Percentiles rank a stretch among this genome's conserved stretches.
phyloP scores from a whole-genome alignment of 2,113 vertebrate species.

The Nerophis ophidion region DNA sequence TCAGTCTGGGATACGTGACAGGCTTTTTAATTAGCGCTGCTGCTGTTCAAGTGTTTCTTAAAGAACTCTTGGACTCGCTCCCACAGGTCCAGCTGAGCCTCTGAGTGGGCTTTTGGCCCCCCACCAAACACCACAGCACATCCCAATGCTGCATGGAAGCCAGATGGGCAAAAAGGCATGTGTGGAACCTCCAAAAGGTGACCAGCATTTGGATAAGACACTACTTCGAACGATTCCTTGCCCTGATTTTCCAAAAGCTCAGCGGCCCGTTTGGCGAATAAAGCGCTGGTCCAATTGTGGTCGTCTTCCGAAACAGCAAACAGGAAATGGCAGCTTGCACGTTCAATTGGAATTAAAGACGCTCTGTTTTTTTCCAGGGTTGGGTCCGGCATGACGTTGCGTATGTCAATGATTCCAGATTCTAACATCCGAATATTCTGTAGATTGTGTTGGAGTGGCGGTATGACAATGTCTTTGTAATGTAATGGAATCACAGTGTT shows the following conservation, averaged over 20 bases:
- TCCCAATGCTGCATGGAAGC: constrained; percentile 64
- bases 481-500: constrained; percentile 67
- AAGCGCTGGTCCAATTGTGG: constrained; percentile 81
- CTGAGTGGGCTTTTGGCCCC: constrained; percentile 74
- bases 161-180: constrained; percentile 75
- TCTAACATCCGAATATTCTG: constrained; percentile 48
- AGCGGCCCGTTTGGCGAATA: constrained; percentile 70
- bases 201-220: constrained; percentile 80
- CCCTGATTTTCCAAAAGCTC: constrained; percentile 69
- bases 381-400: constrained; percentile 63
- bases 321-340: constrained; percentile 76
- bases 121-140: constrained; percentile 77
- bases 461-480: constrained; percentile 66
- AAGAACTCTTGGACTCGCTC: constrained; percentile 76
- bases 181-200: constrained; percentile 86
- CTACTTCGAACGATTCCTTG: constrained; percentile 74
- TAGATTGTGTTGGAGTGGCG: constrained; percentile 32
- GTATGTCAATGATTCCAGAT: constrained; percentile 68
- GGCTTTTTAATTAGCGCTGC: constrained; percentile 4
- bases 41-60: constrained; percentile 60
- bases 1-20: not conserved
- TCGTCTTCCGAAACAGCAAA: constrained; percentile 81
- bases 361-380: constrained; percentile 54
- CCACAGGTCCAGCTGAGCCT: constrained; percentile 82
- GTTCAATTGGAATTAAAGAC: constrained; percentile 80